Evolutionary conservation across 2,113 vertebrate species (phyloP), one percentile per base, ranked within the genome.

Genomic region (Nyctibius bracteatus): DNA sequence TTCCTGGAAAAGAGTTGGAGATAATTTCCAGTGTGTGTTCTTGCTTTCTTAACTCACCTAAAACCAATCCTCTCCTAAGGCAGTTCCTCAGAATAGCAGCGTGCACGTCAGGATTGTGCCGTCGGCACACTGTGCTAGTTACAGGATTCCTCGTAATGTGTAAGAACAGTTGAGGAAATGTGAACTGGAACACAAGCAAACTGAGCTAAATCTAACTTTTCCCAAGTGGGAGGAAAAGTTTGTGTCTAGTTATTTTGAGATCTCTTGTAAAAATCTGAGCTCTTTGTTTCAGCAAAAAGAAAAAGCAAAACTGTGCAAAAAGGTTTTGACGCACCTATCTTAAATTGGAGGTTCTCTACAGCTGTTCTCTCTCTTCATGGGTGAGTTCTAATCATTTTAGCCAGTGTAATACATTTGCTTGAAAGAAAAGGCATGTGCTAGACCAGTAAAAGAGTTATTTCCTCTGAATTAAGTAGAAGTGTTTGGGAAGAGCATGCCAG

Each of bases 161-260:
- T 68, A 72, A 92, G 77, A 95, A 72, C 39, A 85, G 68, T 59
- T 87, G 81, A 87, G 70, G 70, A 92, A 90, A 74, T 0, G 9
- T 85, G 91, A 91, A 91, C 84, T 85, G 52, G 73, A 96, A 52
- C 91, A 65, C 43, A 55, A 78, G 59, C 39, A 87, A 87, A 82
- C 12, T 79, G 86, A 95, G 24, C 81, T 85, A 89, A 91, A 91
- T 63, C 61, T 78, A 55, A 63, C 39, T 89, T 84, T 66, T 58
- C 35, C 57, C 41, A 55, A 39, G 27, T 8, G 18, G 30, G 20
- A 8, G 25, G 2, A 6, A 33, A 37, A 52, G 81, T 2, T 46
- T 63, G 4, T 79, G 23, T 82, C 65, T 80, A 20, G 9, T 49
- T 22, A 68, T 81, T 92, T 67, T 66, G 43, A 8, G n/a, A 70